phyloP scores from a whole-genome alignment of 2,888 invertebrate genomes.

The Chironomus tentans region DNA sequence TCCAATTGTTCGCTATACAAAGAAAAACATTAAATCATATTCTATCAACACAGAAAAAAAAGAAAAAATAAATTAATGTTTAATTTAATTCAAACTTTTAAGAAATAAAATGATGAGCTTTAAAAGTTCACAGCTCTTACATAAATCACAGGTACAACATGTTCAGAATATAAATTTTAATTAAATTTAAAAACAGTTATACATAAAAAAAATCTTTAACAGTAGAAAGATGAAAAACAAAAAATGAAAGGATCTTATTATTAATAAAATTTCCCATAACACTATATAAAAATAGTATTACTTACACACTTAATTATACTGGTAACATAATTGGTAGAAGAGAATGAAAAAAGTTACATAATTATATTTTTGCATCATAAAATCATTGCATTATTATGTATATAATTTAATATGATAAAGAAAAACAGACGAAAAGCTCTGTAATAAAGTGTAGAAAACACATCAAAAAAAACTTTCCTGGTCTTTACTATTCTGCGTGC shows the following conservation, averaged over 20 bases:
- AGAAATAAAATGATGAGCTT: background rate
- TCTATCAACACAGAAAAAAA: background rate
- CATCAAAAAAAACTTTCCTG: background rate
- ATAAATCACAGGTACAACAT: conserved; percentile 6
- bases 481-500: too few species aligned
- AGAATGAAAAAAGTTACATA: background rate
- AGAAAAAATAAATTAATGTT: background rate
- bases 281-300: conserved; percentile 12
- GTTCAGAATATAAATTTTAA: background rate
- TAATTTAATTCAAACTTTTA: too few species aligned
- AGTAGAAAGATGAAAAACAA: background rate
- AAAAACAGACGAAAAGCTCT: background rate
- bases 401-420: background rate
- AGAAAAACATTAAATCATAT: background rate
- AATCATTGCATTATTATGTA: conserved; percentile 1
- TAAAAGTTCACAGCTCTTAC: conserved; percentile 12
- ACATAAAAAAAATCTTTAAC: background rate
- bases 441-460: conserved; percentile 7
- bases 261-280: background rate
- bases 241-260: background rate
- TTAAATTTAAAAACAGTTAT: background rate
- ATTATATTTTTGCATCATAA: conserved; percentile 4
- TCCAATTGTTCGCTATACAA: background rate
- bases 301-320: background rate
- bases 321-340: background rate